phyloP scores from a whole-genome alignment of 1,140 invertebrate genomes.

The Drosophila sucinea region DNA sequence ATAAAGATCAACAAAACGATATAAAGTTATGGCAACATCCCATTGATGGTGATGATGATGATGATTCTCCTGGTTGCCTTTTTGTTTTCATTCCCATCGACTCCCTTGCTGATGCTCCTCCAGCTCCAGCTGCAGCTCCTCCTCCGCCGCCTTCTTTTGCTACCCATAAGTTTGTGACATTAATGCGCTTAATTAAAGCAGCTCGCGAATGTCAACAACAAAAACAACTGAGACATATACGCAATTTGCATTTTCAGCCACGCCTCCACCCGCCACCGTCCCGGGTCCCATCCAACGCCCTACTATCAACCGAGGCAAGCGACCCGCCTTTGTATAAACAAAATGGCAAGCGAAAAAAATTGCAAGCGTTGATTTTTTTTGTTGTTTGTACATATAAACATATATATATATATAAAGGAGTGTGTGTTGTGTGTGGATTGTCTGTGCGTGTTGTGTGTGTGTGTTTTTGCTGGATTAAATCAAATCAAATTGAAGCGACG shows the following conservation, averaged over 20 bases:
- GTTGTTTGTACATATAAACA: slow-evolving; percentile 13
- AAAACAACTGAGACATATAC: slow-evolving; percentile 34
- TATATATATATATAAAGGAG: background rate
- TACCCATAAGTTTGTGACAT: slow-evolving; percentile 70
- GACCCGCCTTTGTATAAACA: slow-evolving; percentile 35
- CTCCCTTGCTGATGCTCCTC: background rate
- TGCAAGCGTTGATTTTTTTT: slow-evolving; percentile 40
- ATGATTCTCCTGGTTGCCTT: slow-evolving; percentile 32
- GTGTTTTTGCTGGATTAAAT: slow-evolving; percentile 49
- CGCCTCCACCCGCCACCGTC: background rate
- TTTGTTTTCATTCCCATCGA: slow-evolving; percentile 28
- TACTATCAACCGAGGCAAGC: slow-evolving; percentile 13
- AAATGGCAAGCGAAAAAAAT: slow-evolving; percentile 53
- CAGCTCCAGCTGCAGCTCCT: background rate
- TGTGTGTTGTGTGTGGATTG: slow-evolving; percentile 3
- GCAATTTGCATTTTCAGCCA: slow-evolving; percentile 58
- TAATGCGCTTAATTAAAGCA: slow-evolving; percentile 79
- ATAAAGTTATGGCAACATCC: slow-evolving; percentile 62
- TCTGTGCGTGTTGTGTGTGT: slow-evolving; percentile 18
- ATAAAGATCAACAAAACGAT: slow-evolving; percentile 67
- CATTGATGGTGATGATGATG: slow-evolving; percentile 21
- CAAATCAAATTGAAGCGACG: slow-evolving; percentile 66
- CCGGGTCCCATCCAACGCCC: slow-evolving; percentile 15
- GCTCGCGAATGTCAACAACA: slow-evolving; percentile 60
- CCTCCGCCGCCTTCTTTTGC: slow-evolving; percentile 14